Conservation (phyloP, 1,140 invertebrate genomes). For the Habropoda laboriosa region DNA sequence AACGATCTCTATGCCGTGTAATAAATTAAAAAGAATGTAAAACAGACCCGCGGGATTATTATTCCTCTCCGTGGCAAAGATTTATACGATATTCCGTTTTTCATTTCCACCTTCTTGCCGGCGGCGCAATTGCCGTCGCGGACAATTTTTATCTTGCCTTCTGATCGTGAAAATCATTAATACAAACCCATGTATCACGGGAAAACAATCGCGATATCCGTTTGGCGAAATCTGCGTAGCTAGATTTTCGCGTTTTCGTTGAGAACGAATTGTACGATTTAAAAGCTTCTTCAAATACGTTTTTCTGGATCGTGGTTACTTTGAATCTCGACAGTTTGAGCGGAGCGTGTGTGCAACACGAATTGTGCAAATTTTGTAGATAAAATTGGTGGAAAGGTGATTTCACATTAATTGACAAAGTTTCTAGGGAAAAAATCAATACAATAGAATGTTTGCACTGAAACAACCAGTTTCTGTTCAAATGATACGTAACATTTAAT, state of each 20-base stretch:
- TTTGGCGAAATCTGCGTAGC: background rate
- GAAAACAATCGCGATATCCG: background rate
- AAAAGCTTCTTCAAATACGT: background rate
- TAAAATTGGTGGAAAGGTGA: background rate
- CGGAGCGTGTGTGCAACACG: no score
- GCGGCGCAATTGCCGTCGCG: slow-evolving; percentile 36
- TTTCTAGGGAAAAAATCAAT: no score
- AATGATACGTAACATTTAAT: no score
- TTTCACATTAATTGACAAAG: no score
- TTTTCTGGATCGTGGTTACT: background rate
- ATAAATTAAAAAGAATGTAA: slow-evolving; percentile 52
- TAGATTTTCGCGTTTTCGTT: background rate
- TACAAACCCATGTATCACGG: background rate
- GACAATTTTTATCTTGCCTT: slow-evolving; percentile 28
- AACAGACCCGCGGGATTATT: slow-evolving; percentile 44
- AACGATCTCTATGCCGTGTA: slow-evolving; percentile 10
- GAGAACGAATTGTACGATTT: background rate
- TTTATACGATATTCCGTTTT: slow-evolving; percentile 46
- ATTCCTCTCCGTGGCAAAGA: slow-evolving; percentile 32
- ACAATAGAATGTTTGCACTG: no score
- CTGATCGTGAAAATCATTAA: slow-evolving; percentile 36
- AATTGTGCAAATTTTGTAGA: no score
- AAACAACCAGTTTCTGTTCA: no score
- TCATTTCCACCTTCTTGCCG: slow-evolving; percentile 30
- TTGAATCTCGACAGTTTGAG: background rate